Evolutionary conservation across 2,797 vertebrate genomes (phyloP).

Genomic region (Catostomus latipinnis): DNA sequence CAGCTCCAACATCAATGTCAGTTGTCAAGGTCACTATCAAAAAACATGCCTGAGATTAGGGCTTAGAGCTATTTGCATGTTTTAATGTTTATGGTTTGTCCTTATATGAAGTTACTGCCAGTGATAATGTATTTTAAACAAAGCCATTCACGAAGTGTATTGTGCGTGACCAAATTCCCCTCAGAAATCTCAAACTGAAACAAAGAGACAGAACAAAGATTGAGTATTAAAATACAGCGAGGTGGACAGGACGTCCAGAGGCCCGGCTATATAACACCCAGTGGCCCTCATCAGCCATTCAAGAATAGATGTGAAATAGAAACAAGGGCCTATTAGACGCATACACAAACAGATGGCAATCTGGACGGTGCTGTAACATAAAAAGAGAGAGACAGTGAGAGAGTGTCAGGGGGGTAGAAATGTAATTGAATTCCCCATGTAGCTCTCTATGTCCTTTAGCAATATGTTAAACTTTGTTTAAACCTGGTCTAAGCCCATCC

Average conservation of each 20-base stretch:
- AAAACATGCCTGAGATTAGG: too few species aligned
- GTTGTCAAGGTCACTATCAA: too few species aligned
- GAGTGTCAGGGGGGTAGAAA: neutral
- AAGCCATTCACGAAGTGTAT: neutral
- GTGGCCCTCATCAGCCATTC: conserved; percentile 49
- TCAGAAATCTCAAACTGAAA: conserved; percentile 49
- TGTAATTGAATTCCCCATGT: conserved; percentile 10
- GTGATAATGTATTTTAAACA: conserved; percentile 40
- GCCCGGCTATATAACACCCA: conserved; percentile 49
- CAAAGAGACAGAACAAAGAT: conserved; percentile 51
- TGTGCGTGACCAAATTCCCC: conserved; percentile 27
- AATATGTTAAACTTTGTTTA: conserved; percentile 67
- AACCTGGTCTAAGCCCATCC: conserved; percentile 73
- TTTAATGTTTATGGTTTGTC: too few species aligned
- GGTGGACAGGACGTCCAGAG: conserved; percentile 9
- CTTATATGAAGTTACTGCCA: neutral
- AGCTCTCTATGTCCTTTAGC: conserved; percentile 36
- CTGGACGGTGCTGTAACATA: neutral
- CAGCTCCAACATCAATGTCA: too few species aligned
- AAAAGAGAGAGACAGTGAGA: neutral
- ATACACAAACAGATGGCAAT: conserved; percentile 35
- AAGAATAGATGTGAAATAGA: conserved; percentile 14
- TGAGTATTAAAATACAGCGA: conserved; percentile 29
- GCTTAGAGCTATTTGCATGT: too few species aligned
- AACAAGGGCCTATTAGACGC: conserved; percentile 48